phyloP scores from a whole-genome alignment of 1,140 invertebrate genomes.

The Achatina immaculata region DNA sequence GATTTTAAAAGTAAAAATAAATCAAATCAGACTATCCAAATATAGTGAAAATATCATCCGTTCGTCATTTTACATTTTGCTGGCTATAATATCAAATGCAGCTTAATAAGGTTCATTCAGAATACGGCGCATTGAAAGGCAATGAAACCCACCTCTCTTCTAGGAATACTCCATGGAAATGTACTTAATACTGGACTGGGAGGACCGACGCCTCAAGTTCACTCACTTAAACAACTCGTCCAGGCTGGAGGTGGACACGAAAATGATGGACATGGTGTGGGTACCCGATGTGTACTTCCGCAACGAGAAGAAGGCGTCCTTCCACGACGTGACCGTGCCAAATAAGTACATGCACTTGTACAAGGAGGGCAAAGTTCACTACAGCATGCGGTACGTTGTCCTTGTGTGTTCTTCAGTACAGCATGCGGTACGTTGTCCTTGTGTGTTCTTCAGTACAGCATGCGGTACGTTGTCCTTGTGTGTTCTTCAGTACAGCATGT shows the following conservation, averaged over 20 bases:
- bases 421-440: no score
- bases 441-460: no score
- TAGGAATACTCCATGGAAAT: slow-evolving; percentile 71
- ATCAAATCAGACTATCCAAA: no score
- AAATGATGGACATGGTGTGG: slow-evolving; percentile 67
- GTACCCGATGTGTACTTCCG: slow-evolving; percentile 71
- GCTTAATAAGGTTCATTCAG: no score
- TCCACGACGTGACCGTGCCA: slow-evolving; percentile 72
- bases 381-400: slow-evolving; percentile 48
- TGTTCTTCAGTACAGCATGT: no score
- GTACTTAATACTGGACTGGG: slow-evolving; percentile 61
- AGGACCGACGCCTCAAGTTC: slow-evolving; percentile 48
- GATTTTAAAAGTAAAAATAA: no score
- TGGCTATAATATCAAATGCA: no score
- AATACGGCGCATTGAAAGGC: no score
- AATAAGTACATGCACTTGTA: slow-evolving; percentile 71
- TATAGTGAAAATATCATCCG: no score
- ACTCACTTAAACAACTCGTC: slow-evolving; percentile 31
- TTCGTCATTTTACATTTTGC: no score
- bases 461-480: no score
- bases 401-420: no score
- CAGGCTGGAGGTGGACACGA: slow-evolving; percentile 52
- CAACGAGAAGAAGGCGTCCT: slow-evolving; percentile 70
- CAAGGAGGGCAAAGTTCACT: slow-evolving; percentile 59
- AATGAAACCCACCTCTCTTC: slow-evolving; percentile 1